These are phyloP conservation scores for Thyatira batis DNA, from an alignment of 2,888 invertebrate species.

Conservation along the genomic window DNA sequence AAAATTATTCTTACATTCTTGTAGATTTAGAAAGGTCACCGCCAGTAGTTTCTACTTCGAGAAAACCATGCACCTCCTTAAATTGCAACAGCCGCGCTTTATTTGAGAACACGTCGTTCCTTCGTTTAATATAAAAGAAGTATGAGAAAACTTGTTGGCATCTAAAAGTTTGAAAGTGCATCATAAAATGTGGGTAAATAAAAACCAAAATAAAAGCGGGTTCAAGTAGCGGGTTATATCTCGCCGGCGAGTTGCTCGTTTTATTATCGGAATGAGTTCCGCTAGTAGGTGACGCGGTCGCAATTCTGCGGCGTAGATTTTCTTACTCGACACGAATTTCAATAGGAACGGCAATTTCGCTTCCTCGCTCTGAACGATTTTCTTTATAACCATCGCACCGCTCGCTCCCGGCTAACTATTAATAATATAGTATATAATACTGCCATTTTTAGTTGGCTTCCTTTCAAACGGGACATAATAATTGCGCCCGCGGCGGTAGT, in stretches of 20 bases:
- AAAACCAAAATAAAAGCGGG: neutral
- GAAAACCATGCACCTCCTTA: too few relatives aligned
- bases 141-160: neutral
- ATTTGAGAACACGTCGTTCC: neutral
- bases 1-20: too few relatives aligned
- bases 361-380: conserved; percentile 18
- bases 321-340: conserved; percentile 34
- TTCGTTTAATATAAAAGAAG: neutral
- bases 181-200: neutral
- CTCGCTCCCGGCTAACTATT: conserved; percentile 25
- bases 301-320: conserved; percentile 19
- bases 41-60: too few relatives aligned
- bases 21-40: too few relatives aligned
- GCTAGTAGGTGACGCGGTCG: conserved; percentile 16
- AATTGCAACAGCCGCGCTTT: neutral
- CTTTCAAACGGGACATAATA: conserved; percentile 12
- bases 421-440: conserved; percentile 32
- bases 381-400: conserved; percentile 24
- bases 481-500: neutral
- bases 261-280: conserved; percentile 3
- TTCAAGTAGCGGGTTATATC: neutral
- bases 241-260: neutral
- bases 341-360: conserved; percentile 30
- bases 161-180: neutral
- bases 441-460: conserved; percentile 31